phyloP scores from a whole-genome alignment of 2,113 vertebrate genomes.

The Macheiramphus alcinus region DNA sequence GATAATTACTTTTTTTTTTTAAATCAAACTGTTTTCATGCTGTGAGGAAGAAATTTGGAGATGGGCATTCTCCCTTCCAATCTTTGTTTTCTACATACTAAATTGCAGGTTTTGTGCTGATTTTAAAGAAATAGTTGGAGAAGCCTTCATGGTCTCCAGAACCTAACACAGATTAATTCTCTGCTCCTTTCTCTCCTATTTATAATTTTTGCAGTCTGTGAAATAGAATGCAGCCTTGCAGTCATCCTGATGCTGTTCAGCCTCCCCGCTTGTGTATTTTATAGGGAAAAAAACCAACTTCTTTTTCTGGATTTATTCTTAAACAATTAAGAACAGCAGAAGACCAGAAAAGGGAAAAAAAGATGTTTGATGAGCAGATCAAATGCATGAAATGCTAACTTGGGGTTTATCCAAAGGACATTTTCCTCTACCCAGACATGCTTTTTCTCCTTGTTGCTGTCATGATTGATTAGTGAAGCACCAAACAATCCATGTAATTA shows the following conservation, averaged over 20 bases:
- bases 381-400: constrained; percentile 13
- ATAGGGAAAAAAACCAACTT: not conserved
- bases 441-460: constrained; percentile 52
- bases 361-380: not conserved
- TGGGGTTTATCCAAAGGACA: constrained; percentile 42
- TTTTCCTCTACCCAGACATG: constrained; percentile 35
- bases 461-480: constrained; percentile 56
- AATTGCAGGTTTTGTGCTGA: not conserved
- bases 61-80: not conserved
- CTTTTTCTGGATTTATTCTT: not conserved
- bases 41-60: not conserved
- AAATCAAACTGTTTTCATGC: not conserved
- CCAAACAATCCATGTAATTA: constrained; percentile 53
- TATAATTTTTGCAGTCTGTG: not conserved
- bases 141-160: not conserved
- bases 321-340: not conserved
- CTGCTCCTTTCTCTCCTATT: not conserved
- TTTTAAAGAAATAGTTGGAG: not conserved
- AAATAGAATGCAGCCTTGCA: not conserved
- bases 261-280: not conserved
- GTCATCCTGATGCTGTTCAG: not conserved
- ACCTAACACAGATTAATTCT: not conserved
- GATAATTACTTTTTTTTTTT: not conserved
- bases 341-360: not conserved
- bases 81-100: not conserved